Base-by-base conservation (phyloP, 2,888 invertebrate species). In the Caradrina kadenii region DNA sequence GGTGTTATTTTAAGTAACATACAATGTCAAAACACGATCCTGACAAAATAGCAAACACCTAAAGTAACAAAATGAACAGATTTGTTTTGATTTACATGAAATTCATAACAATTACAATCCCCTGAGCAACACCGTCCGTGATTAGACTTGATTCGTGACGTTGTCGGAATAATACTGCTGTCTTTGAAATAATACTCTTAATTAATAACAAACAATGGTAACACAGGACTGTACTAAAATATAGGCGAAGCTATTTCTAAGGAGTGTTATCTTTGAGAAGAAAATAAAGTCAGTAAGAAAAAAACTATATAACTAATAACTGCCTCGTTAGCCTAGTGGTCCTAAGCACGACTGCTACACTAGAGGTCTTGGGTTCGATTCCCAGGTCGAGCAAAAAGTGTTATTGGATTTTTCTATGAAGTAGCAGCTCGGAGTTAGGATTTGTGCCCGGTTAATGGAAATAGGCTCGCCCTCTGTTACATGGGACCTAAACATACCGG, bases 11-110 rank as follows among this genome's bases (percentile, higher is more conserved):
- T 39, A 39, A 39, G 39, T 39, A 39, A 39, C 39, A 39, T 13
- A 26, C 35, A 61, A 31, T 50, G n/a, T 26, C n/a, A 31, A 56
- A 78, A 65, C 8, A 52, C 6, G 6, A 17, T 42, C 15, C 45
- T 39, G 63, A 59, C 22, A 49, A 39, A 63, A 49, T 22, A 79
- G 17, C 35, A 50, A 62, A 62, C 31, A 63, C 26, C 3, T 53
- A 19, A 75, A 78, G 22, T 45, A 48, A 52, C 49, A 72, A 26
- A 68, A 67, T 55, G 49, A 66, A 49, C 73, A 19, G 50, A 49
- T 26, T n/a, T 54, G 26, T 50, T 64, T 17, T 58, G 58, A 81
- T 82, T 82, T 73, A 60, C 76, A 81, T 73, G 60, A 79, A 65
- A 79, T 75, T 70, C 17, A 35, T 58, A 63, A 72, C 68, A 74